Base-by-base conservation (phyloP, 2,888 invertebrate species). In the Hermaeophaga mercurialis region DNA sequence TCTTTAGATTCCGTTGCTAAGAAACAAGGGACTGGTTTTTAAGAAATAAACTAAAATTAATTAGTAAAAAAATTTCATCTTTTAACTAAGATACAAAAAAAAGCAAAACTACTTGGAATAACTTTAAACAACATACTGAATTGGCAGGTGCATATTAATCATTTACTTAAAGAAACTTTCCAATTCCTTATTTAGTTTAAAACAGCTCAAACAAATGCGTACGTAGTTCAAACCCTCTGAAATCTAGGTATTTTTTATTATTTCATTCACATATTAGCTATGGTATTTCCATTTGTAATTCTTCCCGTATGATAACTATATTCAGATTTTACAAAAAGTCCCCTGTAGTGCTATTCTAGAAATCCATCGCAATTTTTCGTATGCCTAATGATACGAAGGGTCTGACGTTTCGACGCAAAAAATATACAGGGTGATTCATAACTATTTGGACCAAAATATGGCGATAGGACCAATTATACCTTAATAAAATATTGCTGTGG, bases 61-160 rank as follows among this genome's bases (percentile, higher is more conserved):
- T 6, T 24, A 24, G 24, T 8, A 24, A 24, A 6, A 24, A 24
- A 24, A 24, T 8, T 14, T 12, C 14, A 36, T 12, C 36, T 14
- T 11, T 14, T 48, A 14, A 36, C 8, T 12, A 48, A 36, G 38
- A 22, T 11, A 15, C 31, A n/a, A 33, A 18, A 38, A 14, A 48
- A 15, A 2, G 45, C 38, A 4, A 38, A 48, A 22, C n/a, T 48
- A 26, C 47, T 47, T 2, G 47, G 47, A 31, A 11, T 48, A 19
- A 24, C 24, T 7, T 22, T 36, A 7, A 24, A 48, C 36, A 12
- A 48, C 12, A 38, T 19, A 38, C 22, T 48, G 9, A 48, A 36
- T 11, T 38, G 48, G 48, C 19, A 38, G 18, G 48, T 24, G 14
- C 48, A 48, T 48, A 48, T 48, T 36, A 14, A 48, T 7, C 3